Base-by-base conservation (phyloP, 2,888 invertebrate genomes). In the Dryobota labecula region DNA sequence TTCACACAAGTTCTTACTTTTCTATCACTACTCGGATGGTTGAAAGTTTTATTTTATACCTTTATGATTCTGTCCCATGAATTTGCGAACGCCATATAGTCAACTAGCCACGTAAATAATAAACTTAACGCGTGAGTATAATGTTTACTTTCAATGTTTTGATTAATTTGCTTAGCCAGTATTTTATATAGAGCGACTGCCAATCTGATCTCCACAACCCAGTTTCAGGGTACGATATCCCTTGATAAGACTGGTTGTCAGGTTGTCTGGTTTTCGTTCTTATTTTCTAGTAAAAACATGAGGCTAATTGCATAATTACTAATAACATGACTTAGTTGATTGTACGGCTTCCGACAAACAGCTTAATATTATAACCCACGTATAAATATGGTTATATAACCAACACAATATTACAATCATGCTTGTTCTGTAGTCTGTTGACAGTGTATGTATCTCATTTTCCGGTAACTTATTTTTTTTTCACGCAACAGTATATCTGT, bases 381-480 rank as follows among this genome's bases (percentile, higher is more conserved):
- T 86, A 90, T 88, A 90, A 79, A 90, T 88, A 89, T 86, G 88
- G 87, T 88, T 87, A 89, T 87, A 87, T 91, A 90, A 91, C 91
- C 92, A 90, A 91, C 92, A 94, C 92, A 93, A 86, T 88, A 89
- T 82, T 87, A 94, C 93, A 94, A 89, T 90, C 94, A 94, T 94
- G 94, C 94, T 91, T 87, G 86, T 85, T 82, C 81, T 81, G 86
- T 85, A 86, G 86, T 87, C 88, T 91, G 90, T 87, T 90, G 89
- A 92, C 90, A 90, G 86, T 86, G 86, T 84, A 84, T 64, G 33
- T 24, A 33, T 13, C 20, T 53, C 41, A 27, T 0, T 51, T 45
- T 41, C 30, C 20, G 11, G n/a, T 3, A 51, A 36, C 4, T 54
- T 9, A 11, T 11, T 45, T 0, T 24, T 5, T 30, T 18, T n/a